These are phyloP conservation scores for Drosophila willistoni DNA, from an alignment of 1,140 invertebrate genomes.

Conservation along the genomic window DNA sequence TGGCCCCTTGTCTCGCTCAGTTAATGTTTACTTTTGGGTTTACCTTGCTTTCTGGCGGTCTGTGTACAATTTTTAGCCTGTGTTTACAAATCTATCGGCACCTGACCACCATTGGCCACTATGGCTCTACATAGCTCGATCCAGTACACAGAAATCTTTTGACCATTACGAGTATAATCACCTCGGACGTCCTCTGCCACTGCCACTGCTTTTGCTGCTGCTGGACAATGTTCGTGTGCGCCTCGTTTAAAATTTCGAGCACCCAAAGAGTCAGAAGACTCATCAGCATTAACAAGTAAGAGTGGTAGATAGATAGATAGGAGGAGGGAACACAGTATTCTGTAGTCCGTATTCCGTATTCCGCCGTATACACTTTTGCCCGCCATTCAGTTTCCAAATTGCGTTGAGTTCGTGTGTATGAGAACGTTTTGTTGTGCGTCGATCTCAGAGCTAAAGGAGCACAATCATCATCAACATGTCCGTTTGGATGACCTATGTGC, in stretches of 20 bases:
- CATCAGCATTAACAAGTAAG: not conserved
- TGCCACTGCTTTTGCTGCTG: slow-evolving; percentile 35
- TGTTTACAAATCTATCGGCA: slow-evolving; percentile 53
- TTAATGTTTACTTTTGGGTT: slow-evolving; percentile 38
- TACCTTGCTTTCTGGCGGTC: slow-evolving; percentile 35
- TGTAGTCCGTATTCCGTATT: too few relatives aligned
- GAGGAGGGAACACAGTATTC: not conserved
- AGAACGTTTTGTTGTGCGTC: not conserved
- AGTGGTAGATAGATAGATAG: not conserved
- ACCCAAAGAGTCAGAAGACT: slow-evolving; percentile 15
- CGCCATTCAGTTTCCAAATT: slow-evolving; percentile 17
- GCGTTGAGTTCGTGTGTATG: slow-evolving; percentile 8
- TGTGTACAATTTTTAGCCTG: slow-evolving; percentile 25
- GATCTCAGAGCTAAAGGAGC: not conserved
- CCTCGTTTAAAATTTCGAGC: slow-evolving; percentile 39
- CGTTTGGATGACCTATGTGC: slow-evolving; percentile 84
- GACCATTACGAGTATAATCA: slow-evolving; percentile 63
- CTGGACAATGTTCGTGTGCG: slow-evolving; percentile 72
- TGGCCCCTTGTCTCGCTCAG: slow-evolving; percentile 2
- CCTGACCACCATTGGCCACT: slow-evolving; percentile 1
- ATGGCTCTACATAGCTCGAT: not conserved
- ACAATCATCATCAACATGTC: slow-evolving; percentile 79
- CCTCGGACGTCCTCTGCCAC: slow-evolving; percentile 40
- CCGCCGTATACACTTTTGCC: not conserved
- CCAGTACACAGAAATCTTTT: slow-evolving; percentile 42